Evolutionary conservation across 2,113 vertebrate species (phyloP), one percentile per base, ranked within the genome.

Genomic region (Macrotus californicus): DNA sequence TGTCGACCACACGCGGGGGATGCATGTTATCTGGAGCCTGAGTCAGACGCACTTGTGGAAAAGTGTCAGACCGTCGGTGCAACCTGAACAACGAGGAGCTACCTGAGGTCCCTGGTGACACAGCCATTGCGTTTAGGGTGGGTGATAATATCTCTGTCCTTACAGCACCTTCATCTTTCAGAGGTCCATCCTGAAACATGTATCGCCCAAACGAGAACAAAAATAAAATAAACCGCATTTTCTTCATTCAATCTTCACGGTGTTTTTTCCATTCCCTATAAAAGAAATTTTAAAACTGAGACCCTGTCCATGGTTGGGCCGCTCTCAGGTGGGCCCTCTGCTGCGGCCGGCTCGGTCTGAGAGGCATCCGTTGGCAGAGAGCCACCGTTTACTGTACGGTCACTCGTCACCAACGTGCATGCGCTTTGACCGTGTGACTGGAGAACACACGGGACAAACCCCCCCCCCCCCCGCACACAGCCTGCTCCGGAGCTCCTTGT

Each of bases 381-480:
- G 39, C 6, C 1, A 36, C 61, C 14, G 5, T 59, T 61, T 43
- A 7, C 24, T 59, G 3, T 9, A 19, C n/a, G 12, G 0, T n/a
- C 50, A 61, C 56, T 73, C 31, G 21, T 56, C 48, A 39, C 73
- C n/a, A 34, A 67, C 6, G 24, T 16, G 52, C 41, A 12, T 36
- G 7, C 29, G 4, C 31, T 77, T 19, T 87, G 34, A 1, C 15
- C 34, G 4, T 8, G 34, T n/a, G 72, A 39, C 3, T 36, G 14
- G 36, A 83, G n/a, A 34, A 50, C 77, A 75, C 6, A 19, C 13
- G 0, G 1, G 19, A 18, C 21, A n/a, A 7, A 43, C 26, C 34
- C 34, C 26, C 41, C 8, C 3, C 4, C 2, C 0, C 15, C 7
- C 36, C 3, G 3, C 34, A 0, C 3, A 41, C 2, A 7, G 13